Percentiles rank a stretch among this genome's conserved stretches.
Conservation (phyloP, 2,113 vertebrate genomes). For the Syrmaticus mikado region DNA sequence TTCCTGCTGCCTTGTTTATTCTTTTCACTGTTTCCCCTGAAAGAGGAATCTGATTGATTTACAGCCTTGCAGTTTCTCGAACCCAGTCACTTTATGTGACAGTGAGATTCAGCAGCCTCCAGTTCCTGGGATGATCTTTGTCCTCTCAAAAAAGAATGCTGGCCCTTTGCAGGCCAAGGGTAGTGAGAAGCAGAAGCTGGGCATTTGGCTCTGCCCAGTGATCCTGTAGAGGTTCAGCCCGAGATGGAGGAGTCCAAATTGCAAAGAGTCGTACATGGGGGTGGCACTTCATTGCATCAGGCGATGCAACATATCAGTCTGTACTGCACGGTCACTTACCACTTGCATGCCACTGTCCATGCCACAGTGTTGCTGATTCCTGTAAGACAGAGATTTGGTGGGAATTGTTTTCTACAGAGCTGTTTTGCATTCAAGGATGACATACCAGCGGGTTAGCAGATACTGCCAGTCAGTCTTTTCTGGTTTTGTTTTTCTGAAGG, state of each 20-base stretch:
- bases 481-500: not conserved
- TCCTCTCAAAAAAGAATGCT: not conserved
- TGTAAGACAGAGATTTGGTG: not conserved
- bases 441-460: not conserved
- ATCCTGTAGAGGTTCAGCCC: not conserved
- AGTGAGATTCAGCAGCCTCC: not conserved
- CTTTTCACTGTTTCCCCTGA: not conserved
- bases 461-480: not conserved
- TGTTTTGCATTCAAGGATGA: not conserved
- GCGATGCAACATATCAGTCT: not conserved
- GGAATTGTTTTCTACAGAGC: not conserved
- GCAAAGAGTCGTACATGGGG: not conserved
- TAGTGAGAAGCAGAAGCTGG: not conserved
- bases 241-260: not conserved
- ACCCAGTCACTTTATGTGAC: rapidly evolving
- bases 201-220: rapidly evolving
- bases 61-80: not conserved
- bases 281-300: not conserved
- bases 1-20: conserved; percentile 12
- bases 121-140: not conserved
- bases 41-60: not conserved
- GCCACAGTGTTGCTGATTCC: not conserved
- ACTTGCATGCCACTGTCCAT: not conserved
- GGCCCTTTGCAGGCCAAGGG: not conserved
- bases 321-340: rapidly evolving